Conservation (phyloP, 1,140 invertebrate species). For the Eubasilissa regina region DNA sequence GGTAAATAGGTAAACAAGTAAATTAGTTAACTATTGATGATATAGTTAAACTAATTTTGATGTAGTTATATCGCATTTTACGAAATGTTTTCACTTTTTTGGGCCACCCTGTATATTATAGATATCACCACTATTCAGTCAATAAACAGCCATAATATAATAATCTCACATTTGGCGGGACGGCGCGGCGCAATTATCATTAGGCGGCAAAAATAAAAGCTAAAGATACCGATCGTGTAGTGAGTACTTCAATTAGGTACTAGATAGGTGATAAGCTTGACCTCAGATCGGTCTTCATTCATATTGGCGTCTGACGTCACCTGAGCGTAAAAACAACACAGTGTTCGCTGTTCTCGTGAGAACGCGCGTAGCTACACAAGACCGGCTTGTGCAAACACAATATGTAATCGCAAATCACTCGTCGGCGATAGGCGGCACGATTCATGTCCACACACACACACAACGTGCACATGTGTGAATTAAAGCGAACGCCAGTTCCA, state of each 20-base stretch:
- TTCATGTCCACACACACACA: conserved; percentile 29
- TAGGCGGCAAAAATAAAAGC: conserved; percentile 27
- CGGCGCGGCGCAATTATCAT: not conserved
- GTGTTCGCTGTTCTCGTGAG: conserved; percentile 22
- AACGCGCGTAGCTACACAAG: conserved; percentile 8
- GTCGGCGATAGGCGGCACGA: conserved; percentile 18
- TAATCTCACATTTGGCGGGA: too few species aligned
- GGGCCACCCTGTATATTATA: too few species aligned
- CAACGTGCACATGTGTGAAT: not conserved
- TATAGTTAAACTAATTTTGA: too few species aligned
- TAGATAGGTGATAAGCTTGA: conserved; percentile 36
- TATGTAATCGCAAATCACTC: conserved; percentile 35
- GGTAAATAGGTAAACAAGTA: too few species aligned
- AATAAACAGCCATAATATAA: too few species aligned
- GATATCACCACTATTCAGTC: too few species aligned
- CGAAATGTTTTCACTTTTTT: too few species aligned
- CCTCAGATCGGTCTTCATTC: conserved; percentile 42
- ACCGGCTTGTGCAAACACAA: conserved; percentile 15
- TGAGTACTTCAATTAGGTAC: conserved; percentile 3
- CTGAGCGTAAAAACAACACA: conserved; percentile 11
- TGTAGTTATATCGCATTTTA: too few species aligned
- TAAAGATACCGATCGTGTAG: conserved; percentile 1
- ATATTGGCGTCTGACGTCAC: conserved; percentile 42
- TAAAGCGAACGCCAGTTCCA: conserved; percentile 30
- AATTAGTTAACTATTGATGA: too few species aligned